Conservation (phyloP, 92 coral and sea anemone genomes). For the Scolanthus callimorphus region DNA sequence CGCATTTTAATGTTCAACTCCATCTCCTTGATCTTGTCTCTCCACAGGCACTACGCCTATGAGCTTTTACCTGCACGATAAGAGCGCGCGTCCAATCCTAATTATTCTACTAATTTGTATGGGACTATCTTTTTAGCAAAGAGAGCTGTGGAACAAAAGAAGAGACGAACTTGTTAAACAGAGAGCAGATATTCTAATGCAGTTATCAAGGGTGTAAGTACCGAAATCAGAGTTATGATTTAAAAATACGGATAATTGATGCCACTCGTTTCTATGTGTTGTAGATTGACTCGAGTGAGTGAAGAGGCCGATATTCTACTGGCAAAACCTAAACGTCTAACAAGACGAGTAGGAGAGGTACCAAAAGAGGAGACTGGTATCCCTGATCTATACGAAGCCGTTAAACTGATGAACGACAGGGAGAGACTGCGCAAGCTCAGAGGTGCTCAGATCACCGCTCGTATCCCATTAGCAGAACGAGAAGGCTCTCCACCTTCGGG, state of each 20-base stretch:
- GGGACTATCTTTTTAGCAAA: too few species aligned
- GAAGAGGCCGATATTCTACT: constrained; percentile 68
- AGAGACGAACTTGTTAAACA: constrained; percentile 49
- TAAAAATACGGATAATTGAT: too few species aligned
- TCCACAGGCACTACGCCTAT: too few species aligned
- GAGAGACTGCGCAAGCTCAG: constrained; percentile 5
- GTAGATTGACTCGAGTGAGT: constrained; percentile 63
- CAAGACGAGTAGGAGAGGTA: constrained; percentile 41
- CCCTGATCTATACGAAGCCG: constrained; percentile 29
- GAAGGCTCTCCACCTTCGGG: constrained; percentile 48
- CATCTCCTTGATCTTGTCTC: too few species aligned
- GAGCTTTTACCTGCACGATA: too few species aligned
- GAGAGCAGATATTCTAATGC: constrained; percentile 68
- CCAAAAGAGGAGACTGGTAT: not conserved
- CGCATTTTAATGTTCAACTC: too few species aligned
- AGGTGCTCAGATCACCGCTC: not conserved
- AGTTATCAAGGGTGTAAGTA: constrained; percentile 62
- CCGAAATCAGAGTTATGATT: too few species aligned
- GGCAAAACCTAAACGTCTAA: constrained; percentile 49
- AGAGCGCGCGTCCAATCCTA: too few species aligned
- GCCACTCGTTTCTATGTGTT: not conserved
- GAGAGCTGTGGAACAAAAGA: constrained; percentile 61
- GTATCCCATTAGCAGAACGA: constrained; percentile 17
- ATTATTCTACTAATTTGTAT: too few species aligned
- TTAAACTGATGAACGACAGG: constrained; percentile 34